Conservation (phyloP, 1,140 invertebrate genomes). For the silkworm (Bombyx mori) region DNA sequence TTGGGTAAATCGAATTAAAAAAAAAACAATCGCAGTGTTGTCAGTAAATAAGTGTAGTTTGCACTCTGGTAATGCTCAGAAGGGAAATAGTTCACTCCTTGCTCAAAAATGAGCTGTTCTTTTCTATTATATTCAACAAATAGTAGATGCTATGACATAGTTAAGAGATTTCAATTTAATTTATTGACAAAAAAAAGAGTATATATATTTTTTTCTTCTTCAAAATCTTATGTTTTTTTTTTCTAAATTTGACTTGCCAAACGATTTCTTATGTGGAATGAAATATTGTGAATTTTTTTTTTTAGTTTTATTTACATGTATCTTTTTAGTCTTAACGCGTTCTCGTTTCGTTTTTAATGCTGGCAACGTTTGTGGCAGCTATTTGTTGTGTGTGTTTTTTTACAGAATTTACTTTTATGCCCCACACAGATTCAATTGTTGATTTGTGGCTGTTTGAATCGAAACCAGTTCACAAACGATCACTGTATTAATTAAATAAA, state of each 20-base stretch:
- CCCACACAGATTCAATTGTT: not conserved
- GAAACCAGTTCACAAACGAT: not conserved
- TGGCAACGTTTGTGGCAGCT: slow-evolving; percentile 1
- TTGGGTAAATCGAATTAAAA: not conserved
- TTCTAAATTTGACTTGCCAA: slow-evolving; percentile 16
- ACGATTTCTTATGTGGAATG: slow-evolving; percentile 14
- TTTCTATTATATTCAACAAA: not conserved
- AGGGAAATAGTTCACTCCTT: not conserved
- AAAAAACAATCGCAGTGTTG: not conserved
- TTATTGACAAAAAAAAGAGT: slow-evolving; percentile 5
- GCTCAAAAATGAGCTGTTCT: not conserved
- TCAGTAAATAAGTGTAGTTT: not conserved
- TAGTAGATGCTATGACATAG: slow-evolving; percentile 14
- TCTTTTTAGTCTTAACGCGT: slow-evolving; percentile 3
- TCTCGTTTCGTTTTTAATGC: slow-evolving; percentile 2
- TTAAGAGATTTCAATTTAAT: slow-evolving; percentile 10
- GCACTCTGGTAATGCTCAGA: slow-evolving; percentile 3
- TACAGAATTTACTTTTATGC: too few species aligned
- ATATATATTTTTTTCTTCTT: slow-evolving; percentile 3
- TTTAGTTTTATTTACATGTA: slow-evolving; percentile 9
- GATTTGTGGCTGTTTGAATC: not conserved
- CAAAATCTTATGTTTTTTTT: slow-evolving; percentile 6
- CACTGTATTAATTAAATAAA: not conserved
- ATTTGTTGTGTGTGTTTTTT: not conserved
- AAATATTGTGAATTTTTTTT: slow-evolving; percentile 11